Conservation (phyloP, 2,797 vertebrate species). For the Darevskia mixta region DNA sequence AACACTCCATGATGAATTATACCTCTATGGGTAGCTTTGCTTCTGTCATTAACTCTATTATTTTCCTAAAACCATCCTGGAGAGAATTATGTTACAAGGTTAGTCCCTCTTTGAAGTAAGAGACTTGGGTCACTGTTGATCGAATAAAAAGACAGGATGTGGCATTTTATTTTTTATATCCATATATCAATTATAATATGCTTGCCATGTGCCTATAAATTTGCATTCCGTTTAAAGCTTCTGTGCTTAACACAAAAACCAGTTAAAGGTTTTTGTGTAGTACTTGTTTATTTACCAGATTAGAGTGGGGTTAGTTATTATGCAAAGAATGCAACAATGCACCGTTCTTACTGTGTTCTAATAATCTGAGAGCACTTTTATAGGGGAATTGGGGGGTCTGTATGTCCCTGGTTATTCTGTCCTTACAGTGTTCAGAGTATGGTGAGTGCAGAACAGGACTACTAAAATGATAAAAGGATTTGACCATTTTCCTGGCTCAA, state of each 20-base stretch:
- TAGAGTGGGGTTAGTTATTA: background rate
- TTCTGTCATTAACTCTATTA: slow-evolving; percentile 81
- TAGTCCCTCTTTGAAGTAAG: slow-evolving; percentile 59
- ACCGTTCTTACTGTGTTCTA: background rate
- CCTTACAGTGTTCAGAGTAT: background rate
- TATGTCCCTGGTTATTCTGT: background rate
- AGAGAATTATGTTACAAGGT: slow-evolving; percentile 65
- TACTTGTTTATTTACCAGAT: slow-evolving; percentile 8
- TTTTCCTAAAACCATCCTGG: slow-evolving; percentile 72
- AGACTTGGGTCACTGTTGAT: slow-evolving; percentile 50
- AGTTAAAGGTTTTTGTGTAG: background rate
- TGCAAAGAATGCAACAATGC: background rate
- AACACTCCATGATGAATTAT: slow-evolving; percentile 79
- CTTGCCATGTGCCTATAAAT: background rate
- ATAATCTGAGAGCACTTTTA: background rate
- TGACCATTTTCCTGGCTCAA: background rate
- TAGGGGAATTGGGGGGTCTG: background rate
- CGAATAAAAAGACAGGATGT: slow-evolving; percentile 18
- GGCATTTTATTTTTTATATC: slow-evolving; percentile 31
- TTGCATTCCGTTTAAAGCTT: slow-evolving; percentile 1
- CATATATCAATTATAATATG: background rate
- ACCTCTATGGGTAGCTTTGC: slow-evolving; percentile 74
- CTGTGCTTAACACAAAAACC: background rate
- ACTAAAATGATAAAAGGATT: background rate
- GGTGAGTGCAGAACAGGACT: too few relatives aligned